A percentile compares a stretch with the other conserved stretches of the same genome.
Evolutionary conservation across 2,797 vertebrate species (phyloP).

Genomic region (Cephalopachus bancanus): DNA sequence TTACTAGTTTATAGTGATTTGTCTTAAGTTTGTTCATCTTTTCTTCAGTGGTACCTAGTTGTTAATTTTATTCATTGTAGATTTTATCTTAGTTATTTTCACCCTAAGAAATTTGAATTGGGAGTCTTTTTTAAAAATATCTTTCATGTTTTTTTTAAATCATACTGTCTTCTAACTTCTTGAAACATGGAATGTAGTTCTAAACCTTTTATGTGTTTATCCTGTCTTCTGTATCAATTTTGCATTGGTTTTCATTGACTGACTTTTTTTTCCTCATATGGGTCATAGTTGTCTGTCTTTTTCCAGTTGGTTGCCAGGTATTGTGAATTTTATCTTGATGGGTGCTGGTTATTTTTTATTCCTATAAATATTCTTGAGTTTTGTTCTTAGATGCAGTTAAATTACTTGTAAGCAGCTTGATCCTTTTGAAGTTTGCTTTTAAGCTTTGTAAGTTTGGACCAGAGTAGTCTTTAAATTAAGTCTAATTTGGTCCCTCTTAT

Average conservation of each 20-base stretch:
- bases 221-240: too few relatives aligned
- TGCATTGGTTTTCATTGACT: too few relatives aligned
- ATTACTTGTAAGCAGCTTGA: constrained; percentile 37
- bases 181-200: constrained; percentile 20
- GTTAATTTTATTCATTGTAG: not conserved
- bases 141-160: not conserved
- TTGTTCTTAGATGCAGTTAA: constrained; percentile 3
- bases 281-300: constrained; percentile 16
- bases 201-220: constrained; percentile 5
- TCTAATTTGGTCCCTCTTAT: not conserved
- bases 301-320: not conserved
- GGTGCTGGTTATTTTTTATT: constrained; percentile 16
- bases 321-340: constrained; percentile 29
- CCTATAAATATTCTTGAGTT: not conserved
- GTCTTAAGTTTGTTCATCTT: constrained; percentile 34
- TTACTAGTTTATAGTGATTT: constrained; percentile 9
- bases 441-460: not conserved
- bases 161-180: not conserved
- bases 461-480: not conserved
- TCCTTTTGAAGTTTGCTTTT: constrained; percentile 32
- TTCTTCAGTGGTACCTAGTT: not conserved
- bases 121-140: not conserved
- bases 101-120: not conserved
- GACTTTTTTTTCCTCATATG: not conserved
- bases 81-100: constrained; percentile 24